Conservation (phyloP, 2,113 vertebrate genomes). For the Syrrhaptes paradoxus region DNA sequence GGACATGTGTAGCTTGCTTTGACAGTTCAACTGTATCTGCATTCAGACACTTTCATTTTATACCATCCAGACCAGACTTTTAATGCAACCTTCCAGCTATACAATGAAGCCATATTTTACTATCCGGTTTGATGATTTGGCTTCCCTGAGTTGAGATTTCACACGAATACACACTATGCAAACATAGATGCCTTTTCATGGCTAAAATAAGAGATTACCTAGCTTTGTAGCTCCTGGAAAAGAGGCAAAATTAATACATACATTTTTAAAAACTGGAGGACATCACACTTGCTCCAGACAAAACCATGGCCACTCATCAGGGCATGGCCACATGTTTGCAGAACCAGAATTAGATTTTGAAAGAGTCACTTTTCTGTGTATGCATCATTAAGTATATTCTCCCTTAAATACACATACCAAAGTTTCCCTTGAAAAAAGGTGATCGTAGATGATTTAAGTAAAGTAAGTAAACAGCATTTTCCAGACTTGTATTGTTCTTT, state of each 20-base stretch:
- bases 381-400: not conserved
- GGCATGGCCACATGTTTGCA: accelerated
- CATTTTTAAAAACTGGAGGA: not conserved
- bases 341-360: not conserved
- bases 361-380: not conserved
- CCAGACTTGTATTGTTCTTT: not conserved
- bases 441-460: not conserved
- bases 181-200: not conserved
- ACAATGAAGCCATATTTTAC: not conserved
- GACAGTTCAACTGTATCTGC: not conserved
- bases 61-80: not conserved
- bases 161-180: not conserved
- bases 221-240: not conserved
- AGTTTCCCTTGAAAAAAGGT: not conserved
- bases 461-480: not conserved
- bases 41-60: not conserved
- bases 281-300: not conserved
- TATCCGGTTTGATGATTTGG: not conserved
- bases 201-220: not conserved
- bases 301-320: accelerated
- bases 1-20: not conserved
- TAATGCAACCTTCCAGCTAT: not conserved
- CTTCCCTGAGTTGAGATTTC: not conserved
- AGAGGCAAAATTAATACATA: not conserved
- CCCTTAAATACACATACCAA: not conserved